Conservation (phyloP, 2,888 invertebrate genomes). For the Lapara coniferarum region DNA sequence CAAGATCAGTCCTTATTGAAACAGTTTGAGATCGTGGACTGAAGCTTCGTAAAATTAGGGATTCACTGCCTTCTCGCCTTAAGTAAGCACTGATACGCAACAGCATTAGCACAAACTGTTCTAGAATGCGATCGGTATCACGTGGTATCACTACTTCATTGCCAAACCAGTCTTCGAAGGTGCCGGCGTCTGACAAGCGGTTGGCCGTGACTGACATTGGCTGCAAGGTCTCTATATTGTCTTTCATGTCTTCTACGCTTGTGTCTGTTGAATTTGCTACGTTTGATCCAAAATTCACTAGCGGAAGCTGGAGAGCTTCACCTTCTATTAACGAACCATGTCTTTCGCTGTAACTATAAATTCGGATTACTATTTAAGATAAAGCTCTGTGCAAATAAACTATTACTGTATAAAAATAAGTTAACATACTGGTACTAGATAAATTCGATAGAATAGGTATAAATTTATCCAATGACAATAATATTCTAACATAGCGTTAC, state of each 20-base stretch:
- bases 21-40: conserved; percentile 36
- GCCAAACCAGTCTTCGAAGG: conserved; percentile 67
- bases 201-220: conserved; percentile 48
- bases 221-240: conserved; percentile 42
- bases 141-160: conserved; percentile 67
- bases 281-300: conserved; percentile 38
- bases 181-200: conserved; percentile 53
- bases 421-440: too few relatives aligned
- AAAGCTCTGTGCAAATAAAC: too few relatives aligned
- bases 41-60: conserved; percentile 41
- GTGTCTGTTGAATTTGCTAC: conserved; percentile 42
- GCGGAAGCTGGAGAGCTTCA: conserved; percentile 30
- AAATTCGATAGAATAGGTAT: background rate
- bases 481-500: too few relatives aligned
- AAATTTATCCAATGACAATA: too few relatives aligned
- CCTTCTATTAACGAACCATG: conserved; percentile 29
- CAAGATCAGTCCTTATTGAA: conserved; percentile 38
- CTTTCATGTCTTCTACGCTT: conserved; percentile 46
- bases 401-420: too few relatives aligned
- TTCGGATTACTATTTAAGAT: background rate
- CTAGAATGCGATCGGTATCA: conserved; percentile 70
- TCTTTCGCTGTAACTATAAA: conserved; percentile 57
- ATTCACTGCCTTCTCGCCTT: conserved; percentile 48
- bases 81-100: conserved; percentile 64
- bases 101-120: conserved; percentile 74